Conservation (phyloP, 2,797 vertebrate genomes). For the Scarus forsteni region DNA sequence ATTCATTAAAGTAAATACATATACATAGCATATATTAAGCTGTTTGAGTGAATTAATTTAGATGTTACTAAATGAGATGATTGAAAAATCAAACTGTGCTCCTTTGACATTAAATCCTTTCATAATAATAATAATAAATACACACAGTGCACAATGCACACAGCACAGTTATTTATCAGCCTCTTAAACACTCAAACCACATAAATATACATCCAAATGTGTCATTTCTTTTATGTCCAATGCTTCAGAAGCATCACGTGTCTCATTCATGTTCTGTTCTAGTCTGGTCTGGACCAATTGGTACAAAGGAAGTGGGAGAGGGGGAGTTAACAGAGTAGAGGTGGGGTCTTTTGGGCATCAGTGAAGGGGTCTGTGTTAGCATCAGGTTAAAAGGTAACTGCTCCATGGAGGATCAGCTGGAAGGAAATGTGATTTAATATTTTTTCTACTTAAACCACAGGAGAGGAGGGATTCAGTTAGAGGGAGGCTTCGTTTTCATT, state of each 20-base stretch:
- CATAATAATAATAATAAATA: too few relatives aligned
- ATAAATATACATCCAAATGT: too few relatives aligned
- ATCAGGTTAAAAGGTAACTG: slow-evolving; percentile 63
- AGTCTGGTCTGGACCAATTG: slow-evolving; percentile 91
- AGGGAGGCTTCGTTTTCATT: slow-evolving; percentile 20
- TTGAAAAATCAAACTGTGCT: too few relatives aligned
- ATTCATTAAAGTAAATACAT: too few relatives aligned
- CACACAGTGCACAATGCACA: too few relatives aligned
- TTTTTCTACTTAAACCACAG: slow-evolving; percentile 47
- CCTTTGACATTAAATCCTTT: too few relatives aligned
- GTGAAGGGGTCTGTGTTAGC: slow-evolving; percentile 69
- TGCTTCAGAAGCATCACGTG: background rate
- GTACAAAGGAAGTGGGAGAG: slow-evolving; percentile 88
- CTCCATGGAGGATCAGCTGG: slow-evolving; percentile 45
- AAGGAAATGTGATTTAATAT: slow-evolving; percentile 39
- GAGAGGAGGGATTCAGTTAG: slow-evolving; percentile 59
- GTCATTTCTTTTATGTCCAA: too few relatives aligned
- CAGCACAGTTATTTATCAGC: too few relatives aligned
- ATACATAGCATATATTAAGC: too few relatives aligned
- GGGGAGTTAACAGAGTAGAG: slow-evolving; percentile 71
- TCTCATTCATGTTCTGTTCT: slow-evolving; percentile 25
- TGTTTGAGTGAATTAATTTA: too few relatives aligned
- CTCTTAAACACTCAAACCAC: too few relatives aligned
- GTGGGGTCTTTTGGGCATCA: slow-evolving; percentile 58
- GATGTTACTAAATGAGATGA: too few relatives aligned